A percentile compares a stretch with the other conserved stretches of the same genome.
phyloP scores from a whole-genome alignment of 1,140 invertebrate species.

The Ruditapes philippinarum region DNA sequence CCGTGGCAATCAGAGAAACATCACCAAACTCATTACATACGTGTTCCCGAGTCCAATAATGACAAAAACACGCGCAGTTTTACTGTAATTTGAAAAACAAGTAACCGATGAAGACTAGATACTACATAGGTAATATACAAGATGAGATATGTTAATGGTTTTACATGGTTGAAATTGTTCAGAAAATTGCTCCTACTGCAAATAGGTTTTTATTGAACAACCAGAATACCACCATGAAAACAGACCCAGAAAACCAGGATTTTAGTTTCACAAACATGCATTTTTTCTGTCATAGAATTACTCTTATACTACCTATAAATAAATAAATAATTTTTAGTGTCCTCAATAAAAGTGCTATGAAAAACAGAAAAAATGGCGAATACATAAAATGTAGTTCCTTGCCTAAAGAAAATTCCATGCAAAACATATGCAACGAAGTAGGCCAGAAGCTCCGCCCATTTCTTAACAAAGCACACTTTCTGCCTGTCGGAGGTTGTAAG shows the following conservation, averaged over 20 bases:
- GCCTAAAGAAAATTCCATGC: neutral
- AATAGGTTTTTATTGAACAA: neutral
- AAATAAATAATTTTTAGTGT: neutral
- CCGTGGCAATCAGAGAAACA: neutral
- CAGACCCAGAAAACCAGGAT: neutral
- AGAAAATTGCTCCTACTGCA: neutral
- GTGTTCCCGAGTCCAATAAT: neutral
- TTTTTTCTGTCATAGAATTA: neutral
- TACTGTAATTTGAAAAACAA: constrained; percentile 11
- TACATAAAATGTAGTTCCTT: neutral
- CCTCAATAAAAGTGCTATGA: neutral
- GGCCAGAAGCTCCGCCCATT: constrained; percentile 22
- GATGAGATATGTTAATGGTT: constrained; percentile 5
- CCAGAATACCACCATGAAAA: neutral
- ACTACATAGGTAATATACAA: neutral
- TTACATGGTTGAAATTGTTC: neutral
- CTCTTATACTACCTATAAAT: neutral
- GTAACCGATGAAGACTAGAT: neutral
- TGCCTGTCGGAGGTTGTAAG: neutral
- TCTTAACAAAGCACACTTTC: neutral
- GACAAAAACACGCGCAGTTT: neutral
- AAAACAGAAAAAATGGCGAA: neutral
- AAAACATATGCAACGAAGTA: neutral
- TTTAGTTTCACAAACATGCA: neutral
- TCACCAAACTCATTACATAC: constrained; percentile 19